Conservation (phyloP, 1,140 invertebrate genomes). For the Drosophila sulfurigaster region DNA sequence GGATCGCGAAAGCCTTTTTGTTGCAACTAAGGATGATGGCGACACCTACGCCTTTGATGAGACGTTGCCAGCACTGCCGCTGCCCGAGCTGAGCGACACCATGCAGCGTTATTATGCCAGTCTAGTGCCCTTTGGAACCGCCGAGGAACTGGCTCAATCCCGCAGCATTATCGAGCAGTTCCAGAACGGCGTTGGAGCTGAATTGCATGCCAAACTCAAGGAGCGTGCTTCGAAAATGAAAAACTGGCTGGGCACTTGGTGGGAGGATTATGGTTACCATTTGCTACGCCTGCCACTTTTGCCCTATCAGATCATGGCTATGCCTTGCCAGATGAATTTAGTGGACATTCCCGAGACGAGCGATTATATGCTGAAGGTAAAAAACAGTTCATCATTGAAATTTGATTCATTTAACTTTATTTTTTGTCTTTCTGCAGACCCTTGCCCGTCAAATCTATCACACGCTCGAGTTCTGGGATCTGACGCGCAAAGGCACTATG, state of each 20-base stretch:
- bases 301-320: conserved; percentile 85
- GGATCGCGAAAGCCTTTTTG: conserved; percentile 77
- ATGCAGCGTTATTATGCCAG: conserved; percentile 88
- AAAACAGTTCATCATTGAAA: no score
- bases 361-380: conserved; percentile 71
- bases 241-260: conserved; percentile 88
- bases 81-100: conserved; percentile 89
- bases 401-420: neutral
- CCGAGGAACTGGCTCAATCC: conserved; percentile 86
- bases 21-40: conserved; percentile 63
- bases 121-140: conserved; percentile 86
- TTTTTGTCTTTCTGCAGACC: conserved; percentile 41
- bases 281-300: conserved; percentile 88
- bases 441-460: conserved; percentile 74
- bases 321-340: conserved; percentile 64
- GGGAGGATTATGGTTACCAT: conserved; percentile 92
- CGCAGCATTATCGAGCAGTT: conserved; percentile 87
- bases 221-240: conserved; percentile 85
- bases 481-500: conserved; percentile 84
- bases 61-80: conserved; percentile 87
- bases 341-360: conserved; percentile 69
- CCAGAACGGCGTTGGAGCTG: conserved; percentile 85
- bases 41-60: conserved; percentile 83
- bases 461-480: conserved; percentile 80
- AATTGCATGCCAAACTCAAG: conserved; percentile 89